phyloP scores from a whole-genome alignment of 2,888 invertebrate species.

The Mayetiola destructor region DNA sequence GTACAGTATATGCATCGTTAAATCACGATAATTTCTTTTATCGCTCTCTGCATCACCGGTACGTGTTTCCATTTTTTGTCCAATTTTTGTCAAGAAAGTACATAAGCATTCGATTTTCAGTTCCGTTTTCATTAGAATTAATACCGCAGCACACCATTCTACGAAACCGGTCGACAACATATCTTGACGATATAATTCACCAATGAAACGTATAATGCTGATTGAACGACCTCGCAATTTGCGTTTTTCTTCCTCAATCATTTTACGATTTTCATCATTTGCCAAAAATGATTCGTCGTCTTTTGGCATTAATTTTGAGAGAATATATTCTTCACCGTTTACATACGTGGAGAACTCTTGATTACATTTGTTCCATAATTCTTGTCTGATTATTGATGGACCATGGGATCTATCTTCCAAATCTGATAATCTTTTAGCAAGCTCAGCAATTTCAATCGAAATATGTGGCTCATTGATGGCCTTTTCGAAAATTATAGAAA shows the following conservation, averaged over 20 bases:
- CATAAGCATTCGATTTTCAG: conserved; percentile 89
- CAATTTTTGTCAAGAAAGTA: conserved; percentile 79
- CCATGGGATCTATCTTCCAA: conserved; percentile 23
- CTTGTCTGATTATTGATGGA: conserved; percentile 39
- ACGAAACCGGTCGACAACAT: conserved; percentile 83
- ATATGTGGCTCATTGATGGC: conserved; percentile 91
- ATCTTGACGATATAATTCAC: conserved; percentile 81
- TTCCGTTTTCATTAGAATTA: conserved; percentile 69
- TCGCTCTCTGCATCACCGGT: conserved; percentile 19
- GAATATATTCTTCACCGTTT: conserved; percentile 46
- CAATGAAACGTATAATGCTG: conserved; percentile 72
- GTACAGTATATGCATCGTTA: no score
- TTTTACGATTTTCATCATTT: conserved; percentile 44
- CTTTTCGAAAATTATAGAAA: conserved; percentile 85
- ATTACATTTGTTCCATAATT: conserved; percentile 54
- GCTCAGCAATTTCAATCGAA: conserved; percentile 76
- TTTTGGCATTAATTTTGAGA: conserved; percentile 29
- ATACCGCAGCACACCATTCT: conserved; percentile 63
- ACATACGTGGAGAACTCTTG: conserved; percentile 76
- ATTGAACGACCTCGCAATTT: conserved; percentile 68
- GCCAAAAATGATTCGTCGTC: conserved; percentile 37
- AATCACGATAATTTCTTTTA: neutral
- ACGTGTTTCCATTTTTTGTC: conserved; percentile 59
- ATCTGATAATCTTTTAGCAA: conserved; percentile 56
- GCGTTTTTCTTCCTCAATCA: conserved; percentile 66